Conservation (phyloP, 2,888 invertebrate species). For the Leptinotarsa tumamoca region DNA sequence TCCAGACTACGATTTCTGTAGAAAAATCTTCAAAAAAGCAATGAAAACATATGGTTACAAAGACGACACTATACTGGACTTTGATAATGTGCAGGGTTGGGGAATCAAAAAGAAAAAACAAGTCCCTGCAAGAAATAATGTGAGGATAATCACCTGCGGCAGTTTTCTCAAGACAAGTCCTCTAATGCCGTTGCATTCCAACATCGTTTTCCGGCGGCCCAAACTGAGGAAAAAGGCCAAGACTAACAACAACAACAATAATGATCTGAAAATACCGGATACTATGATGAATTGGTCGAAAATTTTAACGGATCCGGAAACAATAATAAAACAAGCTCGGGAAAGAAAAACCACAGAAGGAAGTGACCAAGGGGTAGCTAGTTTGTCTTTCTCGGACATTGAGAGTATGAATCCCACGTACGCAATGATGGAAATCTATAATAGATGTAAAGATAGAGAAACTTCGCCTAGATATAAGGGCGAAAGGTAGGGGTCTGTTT, state of each 20-base stretch:
- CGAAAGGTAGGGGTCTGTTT: slow-evolving; percentile 55
- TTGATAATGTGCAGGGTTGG: slow-evolving; percentile 65
- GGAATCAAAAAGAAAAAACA: slow-evolving; percentile 62
- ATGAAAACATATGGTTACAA: slow-evolving; percentile 71
- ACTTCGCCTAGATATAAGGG: slow-evolving; percentile 58
- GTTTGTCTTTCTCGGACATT: slow-evolving; percentile 65
- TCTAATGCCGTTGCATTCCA: slow-evolving; percentile 66
- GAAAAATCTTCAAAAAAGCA: slow-evolving; percentile 76
- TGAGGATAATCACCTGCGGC: slow-evolving; percentile 24
- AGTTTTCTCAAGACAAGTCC: slow-evolving; percentile 44
- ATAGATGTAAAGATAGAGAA: slow-evolving; percentile 72
- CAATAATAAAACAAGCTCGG: slow-evolving; percentile 70
- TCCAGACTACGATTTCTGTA: slow-evolving; percentile 82
- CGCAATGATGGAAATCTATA: slow-evolving; percentile 78
- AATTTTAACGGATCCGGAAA: slow-evolving; percentile 75
- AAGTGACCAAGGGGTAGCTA: slow-evolving; percentile 64
- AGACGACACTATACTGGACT: slow-evolving; percentile 63
- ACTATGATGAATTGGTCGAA: slow-evolving; percentile 76
- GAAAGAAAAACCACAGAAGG: slow-evolving; percentile 66
- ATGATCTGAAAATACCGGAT: slow-evolving; percentile 52
- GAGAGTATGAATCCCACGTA: slow-evolving; percentile 74
- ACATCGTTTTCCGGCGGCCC: slow-evolving; percentile 71
- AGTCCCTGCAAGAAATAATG: slow-evolving; percentile 32
- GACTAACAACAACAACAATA: slow-evolving; percentile 63
- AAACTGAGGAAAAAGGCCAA: slow-evolving; percentile 67